A percentile compares a stretch with the other conserved stretches of the same genome.
Evolutionary conservation across 2,888 invertebrate species (phyloP).

Genomic region (Trissoscelio sp.): DNA sequence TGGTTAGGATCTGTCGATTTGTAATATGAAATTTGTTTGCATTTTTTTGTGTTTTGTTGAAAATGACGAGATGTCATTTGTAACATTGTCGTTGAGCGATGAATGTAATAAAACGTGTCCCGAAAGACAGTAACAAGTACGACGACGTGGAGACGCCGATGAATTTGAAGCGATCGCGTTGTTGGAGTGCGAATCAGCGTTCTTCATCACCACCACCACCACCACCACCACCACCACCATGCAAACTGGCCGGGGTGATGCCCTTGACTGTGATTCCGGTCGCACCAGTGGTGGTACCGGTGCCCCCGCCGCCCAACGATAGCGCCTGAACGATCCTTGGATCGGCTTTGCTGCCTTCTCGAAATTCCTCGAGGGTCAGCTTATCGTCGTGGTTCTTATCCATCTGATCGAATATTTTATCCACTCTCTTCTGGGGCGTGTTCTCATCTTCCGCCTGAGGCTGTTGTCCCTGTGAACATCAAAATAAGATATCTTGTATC

Average conservation of each 20-base stretch:
- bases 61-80: constrained; percentile 35
- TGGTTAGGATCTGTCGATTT: constrained; percentile 1
- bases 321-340: constrained; percentile 99
- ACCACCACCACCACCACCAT: too few species aligned
- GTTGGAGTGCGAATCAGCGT: constrained; percentile 55
- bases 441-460: constrained; percentile 95
- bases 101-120: constrained; percentile 51
- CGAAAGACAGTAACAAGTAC: constrained; percentile 63
- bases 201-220: constrained; percentile 46
- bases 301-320: constrained; percentile 90
- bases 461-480: constrained; percentile 91
- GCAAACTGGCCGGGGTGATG: constrained; percentile 16
- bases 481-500: constrained; percentile 13
- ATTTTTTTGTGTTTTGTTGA: constrained; percentile 1
- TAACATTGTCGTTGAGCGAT: constrained; percentile 63
- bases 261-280: constrained; percentile 52
- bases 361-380: constrained; percentile 97
- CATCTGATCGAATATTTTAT: constrained; percentile 99
- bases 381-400: constrained; percentile 99
- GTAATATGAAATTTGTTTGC: constrained; percentile 27
- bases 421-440: constrained; percentile 97
- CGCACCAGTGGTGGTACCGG: constrained; percentile 31
- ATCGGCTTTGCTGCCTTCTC: constrained; percentile 99
- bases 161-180: constrained; percentile 32
- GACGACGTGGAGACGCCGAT: constrained; percentile 53